phyloP scores from a whole-genome alignment of 2,888 invertebrate species.

The Enchytraeus crypticus region DNA sequence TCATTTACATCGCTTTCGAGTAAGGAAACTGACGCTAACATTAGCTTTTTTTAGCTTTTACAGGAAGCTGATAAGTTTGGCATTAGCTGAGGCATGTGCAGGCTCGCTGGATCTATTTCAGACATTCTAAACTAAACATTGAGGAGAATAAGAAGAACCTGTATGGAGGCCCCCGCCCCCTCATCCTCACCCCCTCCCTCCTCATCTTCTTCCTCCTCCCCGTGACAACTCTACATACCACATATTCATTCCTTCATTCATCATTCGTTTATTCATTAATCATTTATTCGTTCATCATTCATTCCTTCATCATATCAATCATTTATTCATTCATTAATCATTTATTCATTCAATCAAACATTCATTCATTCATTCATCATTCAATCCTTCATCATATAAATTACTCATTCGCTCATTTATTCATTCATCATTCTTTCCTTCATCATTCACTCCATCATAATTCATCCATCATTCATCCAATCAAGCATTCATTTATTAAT shows the following conservation, averaged over 20 bases:
- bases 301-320: neutral
- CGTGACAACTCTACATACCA: constrained; percentile 69
- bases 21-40: no score
- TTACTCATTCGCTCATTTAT: neutral
- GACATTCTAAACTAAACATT: no score
- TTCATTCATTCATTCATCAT: neutral
- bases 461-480: no score
- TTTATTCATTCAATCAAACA: no score
- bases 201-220: constrained; percentile 77
- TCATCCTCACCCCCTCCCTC: constrained; percentile 59
- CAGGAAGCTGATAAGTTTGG: no score
- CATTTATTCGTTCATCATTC: no score
- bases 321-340: neutral
- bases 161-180: constrained; percentile 74
- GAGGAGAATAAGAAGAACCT: constrained; percentile 65
- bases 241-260: neutral
- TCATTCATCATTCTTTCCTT: neutral
- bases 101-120: no score
- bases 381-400: neutral
- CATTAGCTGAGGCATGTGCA: no score
- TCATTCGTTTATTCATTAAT: no score
- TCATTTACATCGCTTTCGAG: no score
- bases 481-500: neutral
- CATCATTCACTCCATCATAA: neutral
- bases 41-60: no score